Base-by-base conservation (phyloP, 1,140 invertebrate genomes). In the Lithobius niger region DNA sequence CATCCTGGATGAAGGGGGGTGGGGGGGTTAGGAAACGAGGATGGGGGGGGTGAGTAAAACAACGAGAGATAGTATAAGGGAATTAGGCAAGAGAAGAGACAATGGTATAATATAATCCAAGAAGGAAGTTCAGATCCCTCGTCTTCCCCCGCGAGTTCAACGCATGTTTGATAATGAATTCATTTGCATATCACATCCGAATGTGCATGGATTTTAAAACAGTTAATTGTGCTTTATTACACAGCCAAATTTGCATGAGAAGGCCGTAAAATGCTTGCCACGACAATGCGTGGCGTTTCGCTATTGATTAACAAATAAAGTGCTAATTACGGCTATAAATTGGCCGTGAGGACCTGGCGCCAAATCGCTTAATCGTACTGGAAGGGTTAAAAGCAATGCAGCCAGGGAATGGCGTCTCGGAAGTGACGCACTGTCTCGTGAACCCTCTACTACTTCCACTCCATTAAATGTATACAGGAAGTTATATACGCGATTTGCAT, bases 221-320 rank as follows among this genome's bases (percentile, higher is more conserved):
- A 50, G 48, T 50, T 24, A 47, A 47, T 47, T 47, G 44, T 21
- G 19, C 10, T 47, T 47, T 47, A 47, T 47, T 47, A 22, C 44
- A 47, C 15, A 21, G 10, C 13, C 22, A 6, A 13, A 47, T 47
- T 47, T 47, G 44, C 44, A 47, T 47, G 22, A 47, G 44, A 47
- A 47, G 22, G 19, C 6, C 44, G 44, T 47, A 6, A 13, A 10
- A 10, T 10, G 6, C 15, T 22, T 18, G 6, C 44, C 44, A 13
- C 48, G 19, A 26, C 22, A 13, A 10, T 26, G 6, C 10, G 16
- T 6, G 22, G 3, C 3, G 10, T 6, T 13, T 27, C 24, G 22
- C 13, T 50, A 50, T 50, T 50, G 48, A 50, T 50, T 50, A 50
- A 50, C 48, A 50, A 50, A 50, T 50, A 50, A 50, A 50, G 22